phyloP scores from a whole-genome alignment of 2,113 vertebrate species.

The Nothocercus nigrocapillus region DNA sequence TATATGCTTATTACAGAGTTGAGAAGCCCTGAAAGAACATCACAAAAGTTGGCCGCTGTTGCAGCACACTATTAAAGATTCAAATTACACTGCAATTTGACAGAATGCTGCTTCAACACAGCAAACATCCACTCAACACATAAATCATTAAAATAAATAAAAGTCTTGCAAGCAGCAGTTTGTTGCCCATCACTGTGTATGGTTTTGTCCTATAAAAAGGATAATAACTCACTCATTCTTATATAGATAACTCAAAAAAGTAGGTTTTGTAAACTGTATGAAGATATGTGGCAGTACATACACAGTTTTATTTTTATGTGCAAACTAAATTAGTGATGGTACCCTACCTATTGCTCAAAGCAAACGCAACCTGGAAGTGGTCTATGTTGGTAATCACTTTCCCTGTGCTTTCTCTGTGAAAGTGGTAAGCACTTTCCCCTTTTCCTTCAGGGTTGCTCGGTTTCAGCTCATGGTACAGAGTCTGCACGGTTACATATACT shows the following conservation, averaged over 20 bases:
- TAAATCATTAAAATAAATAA: background rate
- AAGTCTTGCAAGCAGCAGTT: background rate
- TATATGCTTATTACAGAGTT: background rate
- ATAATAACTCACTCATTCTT: background rate
- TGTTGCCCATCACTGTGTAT: background rate
- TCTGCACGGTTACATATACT: fast-evolving
- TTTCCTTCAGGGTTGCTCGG: background rate
- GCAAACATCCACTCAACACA: background rate
- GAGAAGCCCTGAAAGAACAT: background rate
- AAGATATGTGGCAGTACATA: background rate
- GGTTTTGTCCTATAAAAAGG: background rate
- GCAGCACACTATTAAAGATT: background rate
- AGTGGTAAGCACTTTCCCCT: background rate
- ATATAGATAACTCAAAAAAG: background rate
- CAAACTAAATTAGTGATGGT: background rate
- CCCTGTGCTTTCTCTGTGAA: too few species aligned
- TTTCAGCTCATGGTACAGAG: fast-evolving
- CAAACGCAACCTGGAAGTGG: background rate
- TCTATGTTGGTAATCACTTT: background rate
- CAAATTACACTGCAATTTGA: background rate
- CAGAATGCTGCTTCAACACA: background rate
- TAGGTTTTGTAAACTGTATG: background rate
- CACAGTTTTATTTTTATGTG: background rate
- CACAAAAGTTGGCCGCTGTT: fast-evolving
- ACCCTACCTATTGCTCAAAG: background rate